A percentile compares a stretch with the other conserved stretches of the same genome.
Evolutionary conservation across 2,797 vertebrate species (phyloP).

Genomic region (Peromyscus attwateri): DNA sequence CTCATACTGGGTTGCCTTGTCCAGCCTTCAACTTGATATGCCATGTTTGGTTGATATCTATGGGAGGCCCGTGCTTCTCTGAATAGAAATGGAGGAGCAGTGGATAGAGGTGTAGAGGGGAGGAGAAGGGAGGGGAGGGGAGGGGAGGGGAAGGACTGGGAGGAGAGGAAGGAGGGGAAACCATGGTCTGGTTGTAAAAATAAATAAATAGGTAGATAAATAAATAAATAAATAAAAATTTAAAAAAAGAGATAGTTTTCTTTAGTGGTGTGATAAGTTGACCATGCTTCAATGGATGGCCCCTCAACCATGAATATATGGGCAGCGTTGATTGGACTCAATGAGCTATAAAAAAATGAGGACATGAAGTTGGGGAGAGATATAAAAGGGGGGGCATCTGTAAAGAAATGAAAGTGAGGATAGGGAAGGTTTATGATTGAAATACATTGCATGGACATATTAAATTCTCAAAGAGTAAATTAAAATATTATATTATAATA

Average conservation of each 20-base stretch:
- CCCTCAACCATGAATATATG: background rate
- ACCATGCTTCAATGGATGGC: background rate
- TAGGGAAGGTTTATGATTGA: background rate
- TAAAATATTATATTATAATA: background rate
- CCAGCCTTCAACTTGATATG: background rate
- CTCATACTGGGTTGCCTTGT: background rate
- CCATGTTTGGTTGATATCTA: background rate
- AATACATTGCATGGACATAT: background rate
- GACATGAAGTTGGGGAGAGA: background rate
- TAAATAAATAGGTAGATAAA: no score
- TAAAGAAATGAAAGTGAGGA: background rate
- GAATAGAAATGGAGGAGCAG: background rate
- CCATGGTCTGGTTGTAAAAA: background rate
- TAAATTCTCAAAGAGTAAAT: background rate
- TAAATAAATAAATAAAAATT: background rate
- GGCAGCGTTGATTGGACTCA: background rate
- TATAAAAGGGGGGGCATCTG: background rate
- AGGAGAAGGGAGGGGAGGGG: background rate
- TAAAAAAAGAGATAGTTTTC: background rate
- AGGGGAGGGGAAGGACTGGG: background rate
- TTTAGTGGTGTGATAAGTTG: background rate
- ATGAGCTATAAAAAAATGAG: background rate
- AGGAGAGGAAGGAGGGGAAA: background rate
- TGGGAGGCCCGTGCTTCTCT: background rate
- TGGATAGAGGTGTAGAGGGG: background rate